Evolutionary conservation across 2,113 vertebrate species (phyloP).

Genomic region (Herpetotheres cachinnans): DNA sequence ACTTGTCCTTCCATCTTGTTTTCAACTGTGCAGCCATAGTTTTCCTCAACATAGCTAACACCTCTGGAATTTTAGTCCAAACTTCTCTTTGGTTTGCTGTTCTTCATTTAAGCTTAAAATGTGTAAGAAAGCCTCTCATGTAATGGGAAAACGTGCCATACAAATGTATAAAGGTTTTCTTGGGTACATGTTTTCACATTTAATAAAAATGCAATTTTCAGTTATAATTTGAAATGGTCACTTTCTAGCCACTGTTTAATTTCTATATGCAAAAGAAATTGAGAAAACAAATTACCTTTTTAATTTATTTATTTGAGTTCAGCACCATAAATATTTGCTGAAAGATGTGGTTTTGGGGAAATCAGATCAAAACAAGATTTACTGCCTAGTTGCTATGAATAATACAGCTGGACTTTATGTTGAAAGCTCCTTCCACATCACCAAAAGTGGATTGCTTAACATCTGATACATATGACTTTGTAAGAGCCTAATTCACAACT

Average conservation of each 20-base stretch:
- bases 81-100: slow-evolving; percentile 33
- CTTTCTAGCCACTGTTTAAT: slow-evolving; percentile 49
- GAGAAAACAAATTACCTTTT: background rate
- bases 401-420: background rate
- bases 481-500: background rate
- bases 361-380: background rate
- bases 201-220: slow-evolving; percentile 70
- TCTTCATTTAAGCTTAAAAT: slow-evolving; percentile 65
- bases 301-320: background rate
- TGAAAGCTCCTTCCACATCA: background rate
- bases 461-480: background rate
- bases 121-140: slow-evolving; percentile 72
- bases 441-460: background rate
- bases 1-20: slow-evolving; percentile 9
- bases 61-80: slow-evolving; percentile 68
- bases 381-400: background rate
- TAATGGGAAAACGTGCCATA: slow-evolving; percentile 75
- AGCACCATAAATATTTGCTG: slow-evolving; percentile 4
- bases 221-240: slow-evolving; percentile 61
- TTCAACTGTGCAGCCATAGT: background rate
- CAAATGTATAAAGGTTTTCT: slow-evolving; percentile 65
- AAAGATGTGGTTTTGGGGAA: background rate
- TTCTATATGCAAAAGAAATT: background rate
- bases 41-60: slow-evolving; percentile 20
- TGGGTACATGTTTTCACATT: slow-evolving; percentile 60